Conservation (phyloP, 1,140 invertebrate species). For the Bombus breviceps region DNA sequence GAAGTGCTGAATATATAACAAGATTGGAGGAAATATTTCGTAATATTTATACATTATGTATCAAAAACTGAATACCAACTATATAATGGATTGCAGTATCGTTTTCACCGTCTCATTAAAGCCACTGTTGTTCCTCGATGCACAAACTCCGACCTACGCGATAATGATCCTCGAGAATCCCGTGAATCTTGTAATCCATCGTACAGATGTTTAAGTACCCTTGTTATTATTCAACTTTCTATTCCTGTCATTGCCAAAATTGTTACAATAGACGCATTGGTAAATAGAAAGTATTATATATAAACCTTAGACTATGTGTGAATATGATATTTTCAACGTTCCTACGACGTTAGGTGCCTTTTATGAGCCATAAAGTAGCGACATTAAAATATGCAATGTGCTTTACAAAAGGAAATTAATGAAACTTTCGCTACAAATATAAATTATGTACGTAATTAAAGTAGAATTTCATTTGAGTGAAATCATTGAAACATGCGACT, state of each 20-base stretch:
- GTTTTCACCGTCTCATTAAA: constrained; percentile 32
- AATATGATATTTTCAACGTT: neutral
- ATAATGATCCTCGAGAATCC: constrained; percentile 37
- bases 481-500: too few relatives aligned
- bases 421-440: neutral
- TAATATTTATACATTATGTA: constrained; percentile 37
- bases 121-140: constrained; percentile 3
- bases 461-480: too few relatives aligned
- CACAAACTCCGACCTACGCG: neutral
- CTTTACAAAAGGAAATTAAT: neutral
- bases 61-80: constrained; percentile 10
- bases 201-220: neutral
- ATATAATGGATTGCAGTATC: constrained; percentile 38
- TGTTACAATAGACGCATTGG: neutral
- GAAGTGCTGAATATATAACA: neutral
- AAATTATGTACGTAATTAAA: too few relatives aligned
- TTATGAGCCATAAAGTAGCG: constrained; percentile 10
- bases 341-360: neutral
- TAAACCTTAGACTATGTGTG: too few relatives aligned
- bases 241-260: neutral
- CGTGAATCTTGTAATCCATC: constrained; percentile 24
- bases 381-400: neutral
- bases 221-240: constrained; percentile 1
- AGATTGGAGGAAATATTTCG: neutral
- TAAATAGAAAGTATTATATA: too few relatives aligned